phyloP scores from a whole-genome alignment of 2,797 vertebrate species.

The Sebastiscus albofasciatus region DNA sequence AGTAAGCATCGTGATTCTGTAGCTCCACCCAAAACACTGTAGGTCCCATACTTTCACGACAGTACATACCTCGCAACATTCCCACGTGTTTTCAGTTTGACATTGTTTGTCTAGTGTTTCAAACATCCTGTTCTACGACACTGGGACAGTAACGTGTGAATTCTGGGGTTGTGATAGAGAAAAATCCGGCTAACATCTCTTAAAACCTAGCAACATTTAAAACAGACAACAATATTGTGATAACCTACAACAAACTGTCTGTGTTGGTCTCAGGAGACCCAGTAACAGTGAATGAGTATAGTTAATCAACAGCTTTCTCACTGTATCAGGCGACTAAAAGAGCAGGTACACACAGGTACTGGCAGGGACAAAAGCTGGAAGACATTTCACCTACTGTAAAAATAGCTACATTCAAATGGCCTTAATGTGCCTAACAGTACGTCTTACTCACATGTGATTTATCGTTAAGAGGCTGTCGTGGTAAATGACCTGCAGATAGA shows the following conservation, averaged over 20 bases:
- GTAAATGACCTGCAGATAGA: slow-evolving; percentile 38
- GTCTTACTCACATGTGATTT: slow-evolving; percentile 46
- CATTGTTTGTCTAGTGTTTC: slow-evolving; percentile 66
- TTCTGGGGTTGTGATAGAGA: not conserved
- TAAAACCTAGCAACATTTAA: slow-evolving; percentile 43
- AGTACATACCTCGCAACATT: slow-evolving; percentile 65
- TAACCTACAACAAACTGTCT: slow-evolving; percentile 29
- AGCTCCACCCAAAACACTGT: slow-evolving; percentile 49
- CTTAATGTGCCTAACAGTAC: slow-evolving; percentile 71
- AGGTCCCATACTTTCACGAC: slow-evolving; percentile 48
- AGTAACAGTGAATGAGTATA: slow-evolving; percentile 60
- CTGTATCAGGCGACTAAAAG: slow-evolving; percentile 25
- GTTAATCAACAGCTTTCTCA: slow-evolving; percentile 35
- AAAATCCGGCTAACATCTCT: slow-evolving; percentile 4
- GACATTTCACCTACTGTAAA: slow-evolving; percentile 49
- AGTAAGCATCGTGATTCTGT: slow-evolving; percentile 28
- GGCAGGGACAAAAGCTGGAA: slow-evolving; percentile 37
- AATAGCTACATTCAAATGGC: slow-evolving; percentile 81
- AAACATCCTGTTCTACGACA: slow-evolving; percentile 49
- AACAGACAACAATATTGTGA: slow-evolving; percentile 54
- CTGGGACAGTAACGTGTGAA: slow-evolving; percentile 18
- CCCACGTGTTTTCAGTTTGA: slow-evolving; percentile 67
- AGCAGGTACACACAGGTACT: slow-evolving; percentile 52
- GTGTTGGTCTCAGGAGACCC: slow-evolving; percentile 43
- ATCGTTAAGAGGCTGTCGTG: slow-evolving; percentile 44